Base-by-base conservation (phyloP, 2,888 invertebrate species). In the Oxystoma pomonae region DNA sequence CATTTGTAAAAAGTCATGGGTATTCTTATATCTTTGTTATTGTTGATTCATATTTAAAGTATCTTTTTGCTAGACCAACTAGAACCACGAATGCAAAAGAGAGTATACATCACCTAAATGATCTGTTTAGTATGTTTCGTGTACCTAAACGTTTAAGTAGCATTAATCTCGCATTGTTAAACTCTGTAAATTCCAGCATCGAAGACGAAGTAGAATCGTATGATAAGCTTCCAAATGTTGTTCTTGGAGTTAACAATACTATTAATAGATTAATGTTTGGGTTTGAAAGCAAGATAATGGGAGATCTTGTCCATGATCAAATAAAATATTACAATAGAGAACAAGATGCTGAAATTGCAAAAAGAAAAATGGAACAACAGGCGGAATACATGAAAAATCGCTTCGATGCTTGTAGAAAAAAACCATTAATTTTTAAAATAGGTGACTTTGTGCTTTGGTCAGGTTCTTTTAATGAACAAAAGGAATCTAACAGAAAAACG, bases 71-170 rank as follows among this genome's bases (percentile, higher is more conserved):
- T 9, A 55, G 55, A 16, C 55, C 12, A 16, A 55, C 55, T 16
- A 55, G 16, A 17, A 55, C 55, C 9, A 55, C 55, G 12, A 55
- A 55, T 17, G 9, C 55, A 12, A 55, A 55, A 9, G 55, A 55
- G 16, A 16, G 9, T 16, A 9, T 55, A 12, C 16, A 55, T 55
- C 55, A 55, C 17, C 18, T 55, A 16, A 9, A 16, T 16, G 55
- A 55, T 17, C 18, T 55, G 16, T 55, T 62, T 58, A 58, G 62
- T 49, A 58, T 62, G 51, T 62, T 62, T 58, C n/a, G 49, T 1
- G 18, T 20, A 9, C 61, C 50, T 5, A 61, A 61, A 58, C 57
- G 51, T 58, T 55, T 60, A 35, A 56, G 53, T 55, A n/a, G n/a
- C n/a, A n/a, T n/a, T n/a, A n/a, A n/a, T n/a, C n/a, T n/a, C n/a